Conservation (phyloP, 2,113 vertebrate species). For the Polypterus senegalus region DNA sequence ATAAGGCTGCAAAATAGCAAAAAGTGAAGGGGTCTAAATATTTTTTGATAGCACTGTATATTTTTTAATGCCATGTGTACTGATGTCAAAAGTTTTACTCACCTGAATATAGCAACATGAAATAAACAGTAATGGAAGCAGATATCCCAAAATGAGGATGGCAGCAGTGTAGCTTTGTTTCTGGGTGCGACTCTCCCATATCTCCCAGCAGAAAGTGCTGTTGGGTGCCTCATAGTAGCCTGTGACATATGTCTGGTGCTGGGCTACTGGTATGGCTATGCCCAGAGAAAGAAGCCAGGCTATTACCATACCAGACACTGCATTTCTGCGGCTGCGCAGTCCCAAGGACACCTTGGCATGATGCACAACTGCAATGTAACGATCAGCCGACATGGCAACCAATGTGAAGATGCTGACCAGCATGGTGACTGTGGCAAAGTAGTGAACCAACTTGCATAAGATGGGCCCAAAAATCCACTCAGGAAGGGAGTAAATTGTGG, state of each 20-base stretch:
- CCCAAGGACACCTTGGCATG: background rate
- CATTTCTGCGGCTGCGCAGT: background rate
- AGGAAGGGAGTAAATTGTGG: slow-evolving; percentile 6
- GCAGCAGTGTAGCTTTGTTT: background rate
- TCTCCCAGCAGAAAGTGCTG: slow-evolving; percentile 5
- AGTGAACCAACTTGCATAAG: slow-evolving; percentile 8
- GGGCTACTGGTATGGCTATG: slow-evolving; percentile 1
- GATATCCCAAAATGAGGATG: slow-evolving; percentile 7
- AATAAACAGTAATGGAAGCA: slow-evolving; percentile 6
- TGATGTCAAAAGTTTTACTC: background rate
- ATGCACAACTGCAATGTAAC: slow-evolving; percentile 3
- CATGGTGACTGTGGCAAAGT: slow-evolving; percentile 2
- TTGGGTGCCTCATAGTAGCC: background rate
- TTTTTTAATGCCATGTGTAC: too few species aligned
- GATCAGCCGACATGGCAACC: slow-evolving; percentile 5
- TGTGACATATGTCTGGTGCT: slow-evolving; percentile 1
- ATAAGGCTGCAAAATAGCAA: too few species aligned
- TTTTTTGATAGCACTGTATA: too few species aligned
- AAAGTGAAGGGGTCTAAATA: too few species aligned
- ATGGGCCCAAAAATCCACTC: slow-evolving; percentile 3
- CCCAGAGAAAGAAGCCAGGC: background rate
- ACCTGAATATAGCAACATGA: slow-evolving; percentile 1
- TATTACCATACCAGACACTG: background rate
- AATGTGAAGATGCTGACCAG: slow-evolving; percentile 7
- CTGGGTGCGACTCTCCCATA: background rate